A percentile compares a stretch with the other conserved stretches of the same genome.
Evolutionary conservation across 1,140 invertebrate genomes (phyloP).

Genomic region (Lerema accius): DNA sequence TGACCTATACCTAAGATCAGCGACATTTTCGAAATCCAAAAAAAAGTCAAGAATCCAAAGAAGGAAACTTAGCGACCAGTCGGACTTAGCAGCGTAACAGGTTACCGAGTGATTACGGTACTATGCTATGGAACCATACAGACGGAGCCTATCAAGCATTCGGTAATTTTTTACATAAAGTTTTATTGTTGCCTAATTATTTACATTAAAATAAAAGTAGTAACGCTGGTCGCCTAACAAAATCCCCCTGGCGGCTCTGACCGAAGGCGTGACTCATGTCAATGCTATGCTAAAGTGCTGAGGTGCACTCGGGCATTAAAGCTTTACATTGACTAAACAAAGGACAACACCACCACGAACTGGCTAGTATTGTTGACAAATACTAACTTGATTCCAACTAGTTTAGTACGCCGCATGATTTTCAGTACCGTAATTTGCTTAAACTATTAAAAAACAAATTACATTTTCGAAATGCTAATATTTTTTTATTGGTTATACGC

Average conservation of each 20-base stretch:
- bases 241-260: not conserved
- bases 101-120: too few species aligned
- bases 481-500: too few species aligned
- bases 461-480: too few species aligned
- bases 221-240: not conserved
- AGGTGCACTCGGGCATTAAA: not conserved
- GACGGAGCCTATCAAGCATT: too few species aligned
- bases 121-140: too few species aligned
- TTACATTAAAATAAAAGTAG: not conserved
- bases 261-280: not conserved
- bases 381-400: not conserved
- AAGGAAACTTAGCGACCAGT: too few species aligned
- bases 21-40: too few species aligned
- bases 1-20: too few species aligned
- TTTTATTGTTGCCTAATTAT: not conserved
- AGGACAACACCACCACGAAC: not conserved
- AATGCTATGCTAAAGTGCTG: not conserved
- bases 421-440: too few species aligned
- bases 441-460: too few species aligned
- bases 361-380: not conserved
- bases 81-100: too few species aligned
- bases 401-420: not conserved
- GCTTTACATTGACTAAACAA: not conserved
- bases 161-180: slow-evolving; percentile 1
- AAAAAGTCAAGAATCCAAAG: too few species aligned